Evolutionary conservation across 1,140 invertebrate species (phyloP), one percentile per base, ranked within the genome.

Genomic region (Choristoneura fumiferana): DNA sequence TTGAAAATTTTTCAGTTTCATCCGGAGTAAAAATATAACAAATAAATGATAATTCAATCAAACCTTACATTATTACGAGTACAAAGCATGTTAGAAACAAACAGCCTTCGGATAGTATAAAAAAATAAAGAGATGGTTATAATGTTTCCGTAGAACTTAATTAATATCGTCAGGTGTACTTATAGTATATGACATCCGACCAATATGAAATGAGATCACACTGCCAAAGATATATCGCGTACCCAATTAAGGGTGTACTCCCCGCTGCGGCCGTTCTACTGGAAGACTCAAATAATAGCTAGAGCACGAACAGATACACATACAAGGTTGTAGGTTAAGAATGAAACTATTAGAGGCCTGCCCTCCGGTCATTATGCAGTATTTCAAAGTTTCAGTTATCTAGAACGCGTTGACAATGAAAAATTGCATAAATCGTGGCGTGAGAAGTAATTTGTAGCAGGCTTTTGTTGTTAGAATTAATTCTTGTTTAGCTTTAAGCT

Each of bases 171-270:
- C 43, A 49, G 43, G 43, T 22, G 43, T 18, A 49, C 43, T 49
- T 17, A 49, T 29, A 54, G 13, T 54, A 54, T 54, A 54, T 35
- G 52, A 13, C 29, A 18, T 67, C 67, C 60, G 60, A 63, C 70
- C 71, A 76, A 81, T 81, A 73, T 73, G 70, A 70, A 22, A 53
- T 62, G 60, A 57, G 64, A 62, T 65, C 52, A 67, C 63, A 76
- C 60, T 71, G 71, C 67, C 69, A 76, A 71, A 77, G 71, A 66
- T 67, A 71, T 87, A 87, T 84, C 78, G 78, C 78, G 60, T 69
- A 73, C 71, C 81, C 84, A 87, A 87, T 87, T 87, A 87, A 83
- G 78, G 81, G 62, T 65, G 57, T 62, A 68, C 83, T 78, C 83
- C 83, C 84, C 74, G 84, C 84, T 87, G 77, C 22, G 39, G 81